Percentiles rank a stretch among this genome's conserved stretches.
Evolutionary conservation across 2,888 invertebrate genomes (phyloP).

Genomic region (Dolichopus griseipennis): DNA sequence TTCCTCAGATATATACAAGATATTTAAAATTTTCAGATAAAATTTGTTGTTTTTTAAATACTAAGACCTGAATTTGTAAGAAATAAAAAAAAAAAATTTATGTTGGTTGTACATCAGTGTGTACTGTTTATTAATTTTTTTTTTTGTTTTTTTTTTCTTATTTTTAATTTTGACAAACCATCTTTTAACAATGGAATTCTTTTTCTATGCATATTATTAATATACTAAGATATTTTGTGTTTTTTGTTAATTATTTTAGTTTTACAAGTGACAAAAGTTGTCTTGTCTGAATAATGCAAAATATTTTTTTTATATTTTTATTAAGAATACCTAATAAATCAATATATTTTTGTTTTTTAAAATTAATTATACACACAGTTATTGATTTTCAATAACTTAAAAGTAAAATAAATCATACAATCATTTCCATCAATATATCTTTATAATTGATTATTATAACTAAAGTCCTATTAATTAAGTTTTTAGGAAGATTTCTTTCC

Average conservation of each 20-base stretch:
- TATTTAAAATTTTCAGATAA: too few relatives aligned
- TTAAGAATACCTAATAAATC: not conserved
- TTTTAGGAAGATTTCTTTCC: not conserved
- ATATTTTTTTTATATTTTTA: not conserved
- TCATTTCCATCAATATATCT: not conserved
- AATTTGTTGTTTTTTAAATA: too few relatives aligned
- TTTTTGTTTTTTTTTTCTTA: too few relatives aligned
- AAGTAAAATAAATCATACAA: conserved; percentile 1
- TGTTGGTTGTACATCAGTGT: too few relatives aligned
- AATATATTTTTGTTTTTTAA: not conserved
- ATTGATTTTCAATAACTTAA: not conserved
- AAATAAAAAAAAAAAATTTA: too few relatives aligned
- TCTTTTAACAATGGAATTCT: too few relatives aligned
- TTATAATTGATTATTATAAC: not conserved
- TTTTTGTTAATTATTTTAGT: not conserved
- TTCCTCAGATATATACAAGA: too few relatives aligned
- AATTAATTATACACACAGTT: conserved; percentile 4
- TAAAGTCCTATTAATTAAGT: conserved; percentile 3
- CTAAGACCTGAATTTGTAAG: too few relatives aligned
- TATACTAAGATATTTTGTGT: not conserved
- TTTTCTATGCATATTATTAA: not conserved
- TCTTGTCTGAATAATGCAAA: not conserved
- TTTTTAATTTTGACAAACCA: too few relatives aligned
- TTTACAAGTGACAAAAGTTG: not conserved
- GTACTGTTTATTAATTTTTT: too few relatives aligned